Evolutionary conservation across 2,888 invertebrate genomes (phyloP), one percentile per base, ranked within the genome.

Genomic region (Ceraclea dissimilis): DNA sequence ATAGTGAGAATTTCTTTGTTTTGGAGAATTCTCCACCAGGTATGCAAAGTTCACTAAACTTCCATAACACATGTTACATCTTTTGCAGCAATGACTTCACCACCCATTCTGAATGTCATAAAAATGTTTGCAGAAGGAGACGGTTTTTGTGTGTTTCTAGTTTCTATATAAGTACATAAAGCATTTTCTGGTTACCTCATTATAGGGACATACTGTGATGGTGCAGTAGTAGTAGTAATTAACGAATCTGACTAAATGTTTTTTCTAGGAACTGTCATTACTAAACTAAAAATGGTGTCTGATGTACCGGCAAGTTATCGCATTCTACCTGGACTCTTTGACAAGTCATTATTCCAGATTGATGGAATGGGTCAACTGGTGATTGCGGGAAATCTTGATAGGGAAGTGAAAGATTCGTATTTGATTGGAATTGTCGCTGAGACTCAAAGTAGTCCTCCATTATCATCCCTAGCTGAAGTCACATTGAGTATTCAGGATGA

Each of bases 401-500:
- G 91, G 59, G 93, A 93, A 72, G 67, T 76, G 1, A 79, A 80
- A 59, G 80, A 85, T 58, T 79, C 80, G 1, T 87, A 91, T 69
- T 69, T 84, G 54, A 83, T 93, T 62, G 88, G 87, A 58, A 77
- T 85, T 10, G 71, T 83, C 22, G 88, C 87, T 0, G 82, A 88
- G 68, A 88, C 87, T 0, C 80, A 82, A 63, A 81, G 84, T 10
- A 85, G 83, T 63, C 89, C 89, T 13, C 80, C 88, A 2, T 70
- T 88, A 33, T 86, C 85, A 18, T 81, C 83, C 10, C 75, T 88
- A 63, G 80, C 85, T 17, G 82, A 84, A 71, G 84, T 94, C 58
- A 78, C 81, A 4, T 76, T 95, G 55, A 86, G 88, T 72, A 87
- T 95, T 57, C 79, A 89, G 61, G 95, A 95, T 70, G 88, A 89